These are phyloP conservation scores for Lucilia sericata DNA, from an alignment of 1,140 invertebrate genomes.

Conservation along the genomic window DNA sequence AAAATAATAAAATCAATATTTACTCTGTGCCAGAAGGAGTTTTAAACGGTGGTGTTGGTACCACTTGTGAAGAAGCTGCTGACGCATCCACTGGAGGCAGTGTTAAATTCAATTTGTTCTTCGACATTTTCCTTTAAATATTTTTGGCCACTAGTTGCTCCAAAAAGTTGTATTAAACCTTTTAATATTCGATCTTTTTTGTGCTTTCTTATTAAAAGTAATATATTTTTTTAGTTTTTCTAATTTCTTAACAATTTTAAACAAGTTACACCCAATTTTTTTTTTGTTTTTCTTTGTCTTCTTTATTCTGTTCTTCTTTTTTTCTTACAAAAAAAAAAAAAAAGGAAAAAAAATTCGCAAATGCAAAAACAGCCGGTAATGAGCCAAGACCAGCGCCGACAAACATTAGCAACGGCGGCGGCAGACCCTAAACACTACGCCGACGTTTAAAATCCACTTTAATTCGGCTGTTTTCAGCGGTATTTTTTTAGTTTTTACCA, in stretches of 20 bases:
- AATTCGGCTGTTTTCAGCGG: too few species aligned
- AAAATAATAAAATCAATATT: slow-evolving; percentile 63
- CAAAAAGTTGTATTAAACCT: too few species aligned
- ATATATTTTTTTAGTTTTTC: neutral
- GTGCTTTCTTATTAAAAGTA: too few species aligned
- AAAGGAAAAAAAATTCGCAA: neutral
- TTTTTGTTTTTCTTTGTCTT: neutral
- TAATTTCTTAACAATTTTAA: neutral
- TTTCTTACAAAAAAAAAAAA: too few species aligned
- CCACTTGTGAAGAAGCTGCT: slow-evolving; percentile 73
- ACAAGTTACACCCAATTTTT: slow-evolving; percentile 22
- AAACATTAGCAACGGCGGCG: neutral
- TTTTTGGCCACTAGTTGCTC: neutral
- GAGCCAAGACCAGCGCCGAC: neutral
- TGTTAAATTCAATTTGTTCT: slow-evolving; percentile 93
- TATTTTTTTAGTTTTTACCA: too few species aligned
- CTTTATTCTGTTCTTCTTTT: neutral
- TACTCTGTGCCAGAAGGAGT: slow-evolving; percentile 76
- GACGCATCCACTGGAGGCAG: slow-evolving; percentile 87
- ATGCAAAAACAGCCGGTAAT: neutral
- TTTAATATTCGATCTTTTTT: too few species aligned
- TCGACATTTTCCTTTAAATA: slow-evolving; percentile 76
- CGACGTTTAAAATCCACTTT: too few species aligned
- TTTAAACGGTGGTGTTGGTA: slow-evolving; percentile 76
- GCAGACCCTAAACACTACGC: too few species aligned